These are phyloP conservation scores for Dynastes hyllus DNA, from an alignment of 2,888 invertebrate species.

Conservation along the genomic window DNA sequence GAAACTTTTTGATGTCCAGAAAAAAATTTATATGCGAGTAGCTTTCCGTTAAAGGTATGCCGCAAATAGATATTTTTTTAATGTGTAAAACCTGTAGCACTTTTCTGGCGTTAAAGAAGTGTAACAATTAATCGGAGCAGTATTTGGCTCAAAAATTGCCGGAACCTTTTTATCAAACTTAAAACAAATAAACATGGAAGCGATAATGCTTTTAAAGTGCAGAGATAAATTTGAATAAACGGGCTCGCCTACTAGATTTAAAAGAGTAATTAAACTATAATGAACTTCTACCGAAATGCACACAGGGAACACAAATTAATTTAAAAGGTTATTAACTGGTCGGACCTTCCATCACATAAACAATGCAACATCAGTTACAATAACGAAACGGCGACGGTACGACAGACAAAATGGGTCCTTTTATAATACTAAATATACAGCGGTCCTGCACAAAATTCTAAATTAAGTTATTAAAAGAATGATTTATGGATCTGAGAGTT, in stretches of 20 bases:
- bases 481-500: slow-evolving; percentile 45
- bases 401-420: slow-evolving; percentile 5
- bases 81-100: no score
- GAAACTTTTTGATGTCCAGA: no score
- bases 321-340: slow-evolving; percentile 45
- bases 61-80: no score
- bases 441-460: slow-evolving; percentile 45
- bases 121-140: not conserved
- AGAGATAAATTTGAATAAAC: slow-evolving; percentile 45
- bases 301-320: slow-evolving; percentile 35
- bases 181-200: slow-evolving; percentile 26
- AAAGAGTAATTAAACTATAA: slow-evolving; percentile 52
- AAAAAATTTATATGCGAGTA: no score
- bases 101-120: not conserved
- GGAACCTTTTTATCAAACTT: not conserved
- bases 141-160: not conserved
- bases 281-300: slow-evolving; percentile 34
- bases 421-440: slow-evolving; percentile 8
- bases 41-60: no score
- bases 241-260: slow-evolving; percentile 35
- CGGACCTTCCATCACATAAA: slow-evolving; percentile 25
- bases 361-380: slow-evolving; percentile 36
- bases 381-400: slow-evolving; percentile 28
- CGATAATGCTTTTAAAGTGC: slow-evolving; percentile 39
- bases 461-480: slow-evolving; percentile 50